These are phyloP conservation scores for Poeciliopsis infans DNA, from an alignment of 2,797 vertebrate genomes.

Conservation along the genomic window DNA sequence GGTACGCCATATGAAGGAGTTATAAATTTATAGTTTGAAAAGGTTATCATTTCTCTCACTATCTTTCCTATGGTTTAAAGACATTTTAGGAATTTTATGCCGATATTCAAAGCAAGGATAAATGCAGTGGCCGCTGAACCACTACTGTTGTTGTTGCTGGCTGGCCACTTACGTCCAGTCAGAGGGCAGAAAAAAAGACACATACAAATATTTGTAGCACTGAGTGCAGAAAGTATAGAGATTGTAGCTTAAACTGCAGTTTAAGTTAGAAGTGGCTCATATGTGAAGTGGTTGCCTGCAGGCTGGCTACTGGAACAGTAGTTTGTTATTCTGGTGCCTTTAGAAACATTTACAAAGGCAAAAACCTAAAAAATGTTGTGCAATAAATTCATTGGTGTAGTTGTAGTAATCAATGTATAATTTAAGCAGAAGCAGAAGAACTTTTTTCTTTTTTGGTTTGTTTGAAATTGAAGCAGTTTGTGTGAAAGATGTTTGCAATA, in stretches of 20 bases:
- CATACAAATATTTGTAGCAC: not conserved
- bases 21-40: not conserved
- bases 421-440: not conserved
- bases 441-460: not conserved
- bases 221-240: not conserved
- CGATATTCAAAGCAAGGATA: not conserved
- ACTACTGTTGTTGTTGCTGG: not conserved
- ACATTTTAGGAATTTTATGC: not conserved
- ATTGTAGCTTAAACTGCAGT: not conserved
- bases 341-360: not conserved
- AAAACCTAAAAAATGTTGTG: not conserved
- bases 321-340: not conserved
- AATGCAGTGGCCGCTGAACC: not conserved
- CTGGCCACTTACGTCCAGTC: not conserved
- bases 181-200: not conserved
- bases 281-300: not conserved
- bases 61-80: not conserved
- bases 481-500: not conserved
- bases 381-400: not conserved
- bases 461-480: not conserved
- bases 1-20: constrained; percentile 4
- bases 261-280: not conserved
- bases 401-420: not conserved
- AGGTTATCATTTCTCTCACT: not conserved
- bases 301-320: not conserved